phyloP scores from a whole-genome alignment of 2,797 vertebrate genomes.

The Lepidocolaptes lacrymiger region DNA sequence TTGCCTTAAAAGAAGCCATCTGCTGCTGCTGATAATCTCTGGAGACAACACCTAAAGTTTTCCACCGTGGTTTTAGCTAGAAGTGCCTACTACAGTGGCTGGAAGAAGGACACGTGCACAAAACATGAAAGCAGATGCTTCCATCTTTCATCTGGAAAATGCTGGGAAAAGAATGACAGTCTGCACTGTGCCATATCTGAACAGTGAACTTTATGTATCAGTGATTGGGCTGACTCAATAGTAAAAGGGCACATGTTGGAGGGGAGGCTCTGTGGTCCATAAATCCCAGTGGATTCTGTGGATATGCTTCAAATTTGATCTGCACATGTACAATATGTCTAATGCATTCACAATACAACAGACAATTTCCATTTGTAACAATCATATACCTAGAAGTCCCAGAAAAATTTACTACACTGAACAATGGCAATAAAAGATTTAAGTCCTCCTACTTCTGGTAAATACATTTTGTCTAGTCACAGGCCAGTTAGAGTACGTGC shows the following conservation, averaged over 20 bases:
- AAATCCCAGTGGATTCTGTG: background rate
- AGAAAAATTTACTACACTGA: background rate
- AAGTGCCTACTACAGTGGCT: background rate
- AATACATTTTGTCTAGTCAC: background rate
- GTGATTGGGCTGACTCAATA: background rate
- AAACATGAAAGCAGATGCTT: background rate
- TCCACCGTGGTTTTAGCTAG: background rate
- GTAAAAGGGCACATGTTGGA: background rate
- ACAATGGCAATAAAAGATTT: background rate
- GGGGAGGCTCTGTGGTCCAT: background rate
- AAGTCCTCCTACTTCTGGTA: background rate
- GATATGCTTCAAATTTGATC: background rate
- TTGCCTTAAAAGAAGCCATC: background rate
- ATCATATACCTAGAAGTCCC: background rate
- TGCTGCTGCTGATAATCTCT: background rate
- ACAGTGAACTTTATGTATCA: background rate
- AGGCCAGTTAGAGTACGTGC: background rate
- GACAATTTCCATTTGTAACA: background rate
- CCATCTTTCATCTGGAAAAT: background rate
- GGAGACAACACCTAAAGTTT: background rate
- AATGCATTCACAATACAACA: background rate
- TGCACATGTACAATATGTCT: background rate
- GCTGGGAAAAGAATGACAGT: background rate
- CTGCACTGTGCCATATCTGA: background rate
- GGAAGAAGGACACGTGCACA: background rate